A percentile compares a stretch with the other conserved stretches of the same genome.
Evolutionary conservation across 2,113 vertebrate species (phyloP).

Genomic region (Sturnus vulgaris): DNA sequence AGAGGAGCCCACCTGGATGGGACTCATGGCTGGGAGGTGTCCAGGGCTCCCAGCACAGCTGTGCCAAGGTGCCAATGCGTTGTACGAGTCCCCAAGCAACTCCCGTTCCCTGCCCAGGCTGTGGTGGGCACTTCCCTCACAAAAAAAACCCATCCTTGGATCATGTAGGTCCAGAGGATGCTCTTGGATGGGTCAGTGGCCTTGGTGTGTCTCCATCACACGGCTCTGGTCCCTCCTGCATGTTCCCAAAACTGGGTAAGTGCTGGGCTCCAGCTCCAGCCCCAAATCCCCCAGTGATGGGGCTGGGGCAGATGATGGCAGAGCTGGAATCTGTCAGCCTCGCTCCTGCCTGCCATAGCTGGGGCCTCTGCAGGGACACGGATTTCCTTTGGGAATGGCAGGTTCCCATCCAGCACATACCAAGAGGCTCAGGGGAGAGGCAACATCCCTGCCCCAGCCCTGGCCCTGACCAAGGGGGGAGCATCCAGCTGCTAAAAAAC

Average conservation of each 20-base stretch:
- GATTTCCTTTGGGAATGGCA: neutral
- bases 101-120: neutral
- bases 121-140: rapidly evolving
- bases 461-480: neutral
- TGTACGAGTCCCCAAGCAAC: neutral
- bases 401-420: neutral
- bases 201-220: neutral
- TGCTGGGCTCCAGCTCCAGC: neutral
- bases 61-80: rapidly evolving
- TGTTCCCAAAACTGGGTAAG: rapidly evolving
- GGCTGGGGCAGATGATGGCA: neutral
- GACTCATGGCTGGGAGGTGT: neutral
- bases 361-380: neutral
- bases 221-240: neutral
- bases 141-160: neutral
- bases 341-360: neutral
- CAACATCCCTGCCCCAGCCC: neutral
- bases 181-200: neutral
- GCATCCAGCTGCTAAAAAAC: neutral
- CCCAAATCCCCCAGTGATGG: neutral
- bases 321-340: neutral
- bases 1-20: neutral
- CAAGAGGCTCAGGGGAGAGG: neutral
- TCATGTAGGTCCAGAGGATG: rapidly evolving
- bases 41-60: neutral